Percentiles rank a stretch among this genome's conserved stretches.
Evolutionary conservation across 2,888 invertebrate species (phyloP).

Genomic region (Agrilus biguttatus): DNA sequence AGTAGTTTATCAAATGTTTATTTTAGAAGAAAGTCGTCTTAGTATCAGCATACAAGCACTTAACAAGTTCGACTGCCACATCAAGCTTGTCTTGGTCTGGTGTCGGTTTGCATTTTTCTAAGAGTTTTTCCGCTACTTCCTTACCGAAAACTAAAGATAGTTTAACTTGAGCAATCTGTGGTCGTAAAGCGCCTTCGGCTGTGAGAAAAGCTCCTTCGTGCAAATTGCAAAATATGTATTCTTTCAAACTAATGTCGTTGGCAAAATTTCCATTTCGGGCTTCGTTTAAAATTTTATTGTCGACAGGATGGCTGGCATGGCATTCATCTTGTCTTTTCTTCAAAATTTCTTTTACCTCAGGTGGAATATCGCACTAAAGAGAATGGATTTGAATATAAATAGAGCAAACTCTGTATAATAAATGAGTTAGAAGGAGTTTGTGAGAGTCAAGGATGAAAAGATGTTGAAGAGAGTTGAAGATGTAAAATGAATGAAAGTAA

Average conservation of each 20-base stretch:
- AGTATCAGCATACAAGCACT: no score
- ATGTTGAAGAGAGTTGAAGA: no score
- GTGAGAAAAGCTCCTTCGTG: conserved; percentile 4
- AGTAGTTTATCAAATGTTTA: no score
- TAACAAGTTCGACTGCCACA: no score
- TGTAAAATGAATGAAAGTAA: no score
- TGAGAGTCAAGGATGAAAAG: no score
- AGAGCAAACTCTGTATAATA: no score
- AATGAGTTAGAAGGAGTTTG: no score
- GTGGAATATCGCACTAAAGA: no score
- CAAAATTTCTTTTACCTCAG: no score
- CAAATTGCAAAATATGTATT: conserved; percentile 7
- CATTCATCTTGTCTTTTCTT: not conserved
- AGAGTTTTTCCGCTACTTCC: conserved; percentile 2
- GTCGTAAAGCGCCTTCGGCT: conserved; percentile 2
- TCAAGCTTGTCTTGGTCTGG: conserved; percentile 4
- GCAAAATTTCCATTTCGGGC: conserved; percentile 1
- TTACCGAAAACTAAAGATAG: conserved; percentile 3
- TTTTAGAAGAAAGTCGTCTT: no score
- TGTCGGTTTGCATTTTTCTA: conserved; percentile 3
- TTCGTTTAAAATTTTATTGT: conserved; percentile 3
- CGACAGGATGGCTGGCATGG: conserved; percentile 1
- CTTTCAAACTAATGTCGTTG: conserved; percentile 3
- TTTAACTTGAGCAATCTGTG: conserved; percentile 3
- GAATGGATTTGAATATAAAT: no score